Percentiles rank a stretch among this genome's conserved stretches.
Conservation (phyloP, 2,113 vertebrate genomes). For the Tympanuchus pallidicinctus region DNA sequence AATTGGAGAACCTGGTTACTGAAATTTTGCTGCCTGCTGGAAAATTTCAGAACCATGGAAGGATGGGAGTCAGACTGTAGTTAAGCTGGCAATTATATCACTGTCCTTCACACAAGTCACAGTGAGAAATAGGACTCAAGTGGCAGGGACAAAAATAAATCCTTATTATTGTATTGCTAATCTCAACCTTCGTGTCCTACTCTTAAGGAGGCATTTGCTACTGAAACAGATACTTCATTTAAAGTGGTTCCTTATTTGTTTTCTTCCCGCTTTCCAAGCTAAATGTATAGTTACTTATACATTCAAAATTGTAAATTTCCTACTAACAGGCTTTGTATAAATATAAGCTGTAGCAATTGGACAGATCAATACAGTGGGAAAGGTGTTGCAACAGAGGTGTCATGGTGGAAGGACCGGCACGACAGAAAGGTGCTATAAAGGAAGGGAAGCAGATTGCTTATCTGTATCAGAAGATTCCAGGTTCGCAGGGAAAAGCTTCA, state of each 20-base stretch:
- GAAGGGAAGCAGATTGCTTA: too few species aligned
- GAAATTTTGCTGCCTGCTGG: constrained; percentile 74
- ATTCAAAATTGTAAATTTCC: neutral
- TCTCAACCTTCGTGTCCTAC: neutral
- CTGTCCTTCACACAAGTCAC: constrained; percentile 21
- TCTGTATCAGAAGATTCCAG: too few species aligned
- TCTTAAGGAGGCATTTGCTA: neutral
- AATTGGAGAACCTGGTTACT: constrained; percentile 66
- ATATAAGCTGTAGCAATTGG: neutral
- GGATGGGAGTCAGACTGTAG: constrained; percentile 17
- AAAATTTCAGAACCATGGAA: constrained; percentile 61
- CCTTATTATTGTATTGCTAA: neutral
- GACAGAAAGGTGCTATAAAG: too few species aligned
- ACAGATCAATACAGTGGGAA: too few species aligned
- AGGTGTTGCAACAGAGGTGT: too few species aligned
- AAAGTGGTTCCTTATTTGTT: neutral
- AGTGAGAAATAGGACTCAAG: constrained; percentile 30
- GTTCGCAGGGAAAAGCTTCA: too few species aligned
- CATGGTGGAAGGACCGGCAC: too few species aligned
- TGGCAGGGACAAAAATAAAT: constrained; percentile 25
- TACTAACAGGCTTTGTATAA: neutral
- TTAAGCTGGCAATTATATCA: neutral
- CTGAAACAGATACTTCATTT: neutral
- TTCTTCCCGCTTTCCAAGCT: neutral
- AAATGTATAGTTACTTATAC: neutral